These are phyloP conservation scores for Pavo muticus DNA, from an alignment of 2,113 vertebrate genomes.

Conservation along the genomic window DNA sequence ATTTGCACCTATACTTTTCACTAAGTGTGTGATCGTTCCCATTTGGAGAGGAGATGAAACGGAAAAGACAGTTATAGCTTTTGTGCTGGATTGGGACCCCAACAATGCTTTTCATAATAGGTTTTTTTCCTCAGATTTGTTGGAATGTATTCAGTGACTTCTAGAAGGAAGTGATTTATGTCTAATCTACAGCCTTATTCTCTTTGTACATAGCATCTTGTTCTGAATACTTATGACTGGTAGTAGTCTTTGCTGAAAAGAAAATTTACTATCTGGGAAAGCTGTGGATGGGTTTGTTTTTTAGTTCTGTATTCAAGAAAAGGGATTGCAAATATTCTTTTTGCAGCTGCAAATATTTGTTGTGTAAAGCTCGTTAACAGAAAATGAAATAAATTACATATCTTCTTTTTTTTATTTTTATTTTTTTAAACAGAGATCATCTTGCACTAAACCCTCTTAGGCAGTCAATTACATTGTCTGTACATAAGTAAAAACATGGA, in stretches of 20 bases:
- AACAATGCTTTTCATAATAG: not conserved
- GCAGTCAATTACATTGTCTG: not conserved
- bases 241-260: not conserved
- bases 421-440: not conserved
- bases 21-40: not conserved
- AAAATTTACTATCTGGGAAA: not conserved
- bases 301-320: not conserved
- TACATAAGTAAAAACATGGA: not conserved
- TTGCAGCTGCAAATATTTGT: not conserved
- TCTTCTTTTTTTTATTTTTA: not conserved
- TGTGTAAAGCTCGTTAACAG: not conserved
- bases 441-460: not conserved
- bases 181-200: not conserved
- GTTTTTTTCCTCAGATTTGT: not conserved
- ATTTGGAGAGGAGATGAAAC: not conserved
- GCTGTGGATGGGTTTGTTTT: not conserved
- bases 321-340: not conserved
- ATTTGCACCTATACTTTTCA: not conserved
- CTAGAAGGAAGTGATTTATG: not conserved
- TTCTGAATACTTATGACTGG: not conserved
- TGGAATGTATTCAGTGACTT: not conserved
- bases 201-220: not conserved
- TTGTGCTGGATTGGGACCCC: not conserved
- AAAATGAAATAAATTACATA: not conserved
- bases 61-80: not conserved